Evolutionary conservation across 2,797 vertebrate species (phyloP).

Genomic region (Falco concolor): DNA sequence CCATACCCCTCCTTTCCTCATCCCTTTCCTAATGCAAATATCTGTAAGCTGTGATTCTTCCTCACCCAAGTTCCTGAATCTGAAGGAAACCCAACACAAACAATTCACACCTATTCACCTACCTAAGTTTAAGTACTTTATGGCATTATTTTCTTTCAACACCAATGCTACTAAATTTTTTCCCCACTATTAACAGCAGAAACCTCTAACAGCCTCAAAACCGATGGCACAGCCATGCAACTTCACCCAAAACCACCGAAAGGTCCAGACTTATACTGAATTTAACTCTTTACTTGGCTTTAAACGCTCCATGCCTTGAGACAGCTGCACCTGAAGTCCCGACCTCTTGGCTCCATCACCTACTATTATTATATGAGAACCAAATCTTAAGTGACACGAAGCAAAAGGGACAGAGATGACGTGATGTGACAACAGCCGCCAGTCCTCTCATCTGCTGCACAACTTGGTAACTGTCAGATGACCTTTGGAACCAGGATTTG

Average conservation of each 20-base stretch:
- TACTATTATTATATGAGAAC: fast-evolving
- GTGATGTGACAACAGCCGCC: neutral
- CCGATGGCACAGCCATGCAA: neutral
- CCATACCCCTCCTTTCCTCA: neutral
- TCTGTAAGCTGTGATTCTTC: neutral
- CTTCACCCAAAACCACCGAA: neutral
- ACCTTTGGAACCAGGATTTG: too few species aligned
- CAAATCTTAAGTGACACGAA: neutral
- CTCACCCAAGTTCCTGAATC: neutral
- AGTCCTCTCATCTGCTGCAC: neutral
- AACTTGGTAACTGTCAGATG: neutral
- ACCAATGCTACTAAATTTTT: neutral
- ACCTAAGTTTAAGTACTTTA: neutral
- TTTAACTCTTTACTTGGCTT: neutral
- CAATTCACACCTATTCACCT: neutral
- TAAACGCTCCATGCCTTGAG: fast-evolving
- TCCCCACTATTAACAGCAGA: neutral
- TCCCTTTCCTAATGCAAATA: neutral
- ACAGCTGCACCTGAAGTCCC: neutral
- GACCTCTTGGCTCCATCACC: neutral
- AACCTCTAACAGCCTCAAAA: neutral
- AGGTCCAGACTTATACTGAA: neutral
- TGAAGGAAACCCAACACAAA: neutral
- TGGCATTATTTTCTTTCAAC: neutral
- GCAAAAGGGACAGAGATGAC: neutral